These are phyloP conservation scores for Isurus oxyrinchus DNA, from an alignment of 2,113 vertebrate genomes.

Conservation along the genomic window DNA sequence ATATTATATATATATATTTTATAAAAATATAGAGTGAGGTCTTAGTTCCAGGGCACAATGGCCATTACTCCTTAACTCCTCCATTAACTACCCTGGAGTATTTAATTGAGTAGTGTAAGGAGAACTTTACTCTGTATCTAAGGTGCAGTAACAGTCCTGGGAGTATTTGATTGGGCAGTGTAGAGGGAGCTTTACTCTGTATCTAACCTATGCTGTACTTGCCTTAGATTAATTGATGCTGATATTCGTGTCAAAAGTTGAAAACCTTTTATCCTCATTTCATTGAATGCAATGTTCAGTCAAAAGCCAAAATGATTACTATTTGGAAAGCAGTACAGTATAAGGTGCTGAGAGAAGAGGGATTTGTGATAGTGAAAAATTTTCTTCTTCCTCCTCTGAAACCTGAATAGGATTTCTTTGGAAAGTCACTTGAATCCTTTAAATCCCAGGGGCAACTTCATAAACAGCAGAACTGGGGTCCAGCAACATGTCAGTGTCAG, in stretches of 20 bases:
- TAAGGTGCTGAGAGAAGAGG: not conserved
- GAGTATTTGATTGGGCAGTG: not conserved
- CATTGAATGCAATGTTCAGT: not conserved
- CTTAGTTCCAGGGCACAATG: too few species aligned
- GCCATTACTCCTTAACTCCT: not conserved
- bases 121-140: too few species aligned
- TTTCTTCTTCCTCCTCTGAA: not conserved
- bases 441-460: not conserved
- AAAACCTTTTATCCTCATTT: not conserved
- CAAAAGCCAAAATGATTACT: not conserved
- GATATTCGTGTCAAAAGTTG: not conserved
- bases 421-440: not conserved
- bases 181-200: not conserved
- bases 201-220: not conserved
- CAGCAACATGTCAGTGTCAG: slow-evolving; percentile 18
- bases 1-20: not conserved
- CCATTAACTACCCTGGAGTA: too few species aligned
- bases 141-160: not conserved
- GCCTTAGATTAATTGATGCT: not conserved
- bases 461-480: not conserved
- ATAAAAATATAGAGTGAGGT: too few species aligned
- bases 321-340: not conserved
- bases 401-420: slow-evolving; percentile 9
- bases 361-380: not conserved
- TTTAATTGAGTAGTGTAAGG: too few species aligned